A percentile compares a stretch with the other conserved stretches of the same genome.
These are phyloP conservation scores for Acrocephalus kingi DNA, from an alignment of 2,113 vertebrate genomes.

Conservation along the genomic window DNA sequence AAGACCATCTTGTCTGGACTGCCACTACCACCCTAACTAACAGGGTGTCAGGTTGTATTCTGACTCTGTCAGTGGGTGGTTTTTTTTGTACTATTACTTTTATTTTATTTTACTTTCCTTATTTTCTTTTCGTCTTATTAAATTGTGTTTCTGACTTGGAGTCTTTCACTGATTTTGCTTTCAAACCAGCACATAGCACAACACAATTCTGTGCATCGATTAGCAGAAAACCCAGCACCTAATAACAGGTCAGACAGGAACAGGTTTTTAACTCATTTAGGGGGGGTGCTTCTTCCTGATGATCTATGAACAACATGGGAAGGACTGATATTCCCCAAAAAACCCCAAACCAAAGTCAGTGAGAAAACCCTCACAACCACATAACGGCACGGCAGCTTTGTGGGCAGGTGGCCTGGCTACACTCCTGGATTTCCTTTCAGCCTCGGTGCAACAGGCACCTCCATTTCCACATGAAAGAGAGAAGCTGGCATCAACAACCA, in stretches of 20 bases:
- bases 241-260: not conserved
- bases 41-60: no score
- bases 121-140: no score
- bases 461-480: not conserved
- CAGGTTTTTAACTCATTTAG: not conserved
- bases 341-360: fast-evolving
- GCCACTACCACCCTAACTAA: no score
- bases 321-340: not conserved
- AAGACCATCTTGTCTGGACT: no score
- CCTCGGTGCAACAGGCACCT: not conserved
- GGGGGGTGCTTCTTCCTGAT: not conserved
- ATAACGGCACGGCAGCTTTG: fast-evolving
- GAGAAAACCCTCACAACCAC: not conserved
- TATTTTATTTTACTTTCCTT: no score
- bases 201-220: fast-evolving
- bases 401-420: not conserved
- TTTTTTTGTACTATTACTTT: no score
- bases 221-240: not conserved
- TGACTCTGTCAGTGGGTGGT: no score
- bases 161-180: no score
- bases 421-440: not conserved
- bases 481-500: not conserved
- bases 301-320: not conserved
- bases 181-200: not conserved
- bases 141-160: no score